Evolutionary conservation across 1,140 invertebrate genomes (phyloP).

Genomic region (Bombus confusus): DNA sequence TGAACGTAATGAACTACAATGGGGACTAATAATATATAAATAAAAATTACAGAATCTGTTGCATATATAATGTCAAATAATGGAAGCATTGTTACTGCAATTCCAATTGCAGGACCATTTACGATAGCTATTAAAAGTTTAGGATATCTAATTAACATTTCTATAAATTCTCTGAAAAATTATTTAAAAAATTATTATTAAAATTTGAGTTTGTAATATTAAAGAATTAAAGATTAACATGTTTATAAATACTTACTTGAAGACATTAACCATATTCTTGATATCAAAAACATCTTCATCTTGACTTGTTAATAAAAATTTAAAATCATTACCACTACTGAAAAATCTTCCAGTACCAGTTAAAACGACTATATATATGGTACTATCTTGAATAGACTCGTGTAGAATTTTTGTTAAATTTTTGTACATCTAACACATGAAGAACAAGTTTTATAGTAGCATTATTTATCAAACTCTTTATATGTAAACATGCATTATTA

Average conservation of each 20-base stretch:
- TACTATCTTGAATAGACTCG: constrained; percentile 86
- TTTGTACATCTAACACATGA: constrained; percentile 85
- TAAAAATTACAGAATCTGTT: constrained; percentile 85
- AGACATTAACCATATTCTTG: not conserved
- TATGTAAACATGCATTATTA: too few species aligned
- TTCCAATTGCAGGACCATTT: constrained; percentile 97
- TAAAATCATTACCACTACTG: constrained; percentile 95
- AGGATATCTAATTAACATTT: constrained; percentile 92
- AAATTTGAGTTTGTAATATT: not conserved
- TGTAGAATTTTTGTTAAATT: constrained; percentile 86
- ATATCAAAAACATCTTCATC: not conserved
- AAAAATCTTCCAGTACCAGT: constrained; percentile 92
- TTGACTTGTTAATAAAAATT: constrained; percentile 41
- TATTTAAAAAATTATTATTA: not conserved
- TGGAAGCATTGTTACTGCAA: constrained; percentile 91
- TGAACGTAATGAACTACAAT: not conserved
- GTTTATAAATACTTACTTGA: constrained; percentile 50
- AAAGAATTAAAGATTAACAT: not conserved
- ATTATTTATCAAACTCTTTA: too few species aligned
- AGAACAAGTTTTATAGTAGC: too few species aligned
- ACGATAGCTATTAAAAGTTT: constrained; percentile 94
- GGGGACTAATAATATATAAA: not conserved
- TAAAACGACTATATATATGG: constrained; percentile 86
- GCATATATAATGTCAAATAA: constrained; percentile 96
- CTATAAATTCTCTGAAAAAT: constrained; percentile 87